Base-by-base conservation (phyloP, 2,797 vertebrate species). In the Gorsachius magnificus region DNA sequence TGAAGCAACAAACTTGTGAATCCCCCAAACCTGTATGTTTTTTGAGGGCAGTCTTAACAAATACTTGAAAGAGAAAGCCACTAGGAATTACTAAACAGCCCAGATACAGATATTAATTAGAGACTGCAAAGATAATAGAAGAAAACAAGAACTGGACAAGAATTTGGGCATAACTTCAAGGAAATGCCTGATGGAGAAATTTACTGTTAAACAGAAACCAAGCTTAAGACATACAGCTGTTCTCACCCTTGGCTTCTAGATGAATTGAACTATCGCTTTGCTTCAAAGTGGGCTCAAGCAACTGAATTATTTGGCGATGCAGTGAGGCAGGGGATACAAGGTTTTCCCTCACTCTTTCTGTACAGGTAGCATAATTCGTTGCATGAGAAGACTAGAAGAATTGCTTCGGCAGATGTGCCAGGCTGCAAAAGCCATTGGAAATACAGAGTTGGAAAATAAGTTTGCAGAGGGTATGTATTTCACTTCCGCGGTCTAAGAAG, bases 351-450 rank as follows among this genome's bases (percentile, higher is more conserved):
- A 24, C 31, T 80, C 56, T 83, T 88, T 91, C 71, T 71, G 9
- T 84, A 35, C 63, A 98, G 98, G 98, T 29, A 98, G 98, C 90
- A 98, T 98, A 93, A 98, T 98, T 81, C 98, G 98, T 60, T 99
- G 99, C 94, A 99, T 99, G 99, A 98, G 99, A 6, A 98, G 99
- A 25, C 97, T 99, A 48, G 99, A 99, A 96, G 99, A 99, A 96
- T 96, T 99, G 25, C 98, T 99, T 77, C 98, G 99, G 74, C 99
- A 99, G 89, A 99, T 99, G 99, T 99, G 99, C 82, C 99, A 99
- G 83, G 99, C 99, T 46, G 99, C 99, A 90, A 99, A 99, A 97
- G 99, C 99, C 97, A 99, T 99, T 63, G 99, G 99, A 87, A 99
- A 99, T 97, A 99, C 99, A 1, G 99, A 99, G 71, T 96, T 99